These are phyloP conservation scores for Tenthredo amoena DNA, from an alignment of 2,888 invertebrate genomes.

Conservation along the genomic window DNA sequence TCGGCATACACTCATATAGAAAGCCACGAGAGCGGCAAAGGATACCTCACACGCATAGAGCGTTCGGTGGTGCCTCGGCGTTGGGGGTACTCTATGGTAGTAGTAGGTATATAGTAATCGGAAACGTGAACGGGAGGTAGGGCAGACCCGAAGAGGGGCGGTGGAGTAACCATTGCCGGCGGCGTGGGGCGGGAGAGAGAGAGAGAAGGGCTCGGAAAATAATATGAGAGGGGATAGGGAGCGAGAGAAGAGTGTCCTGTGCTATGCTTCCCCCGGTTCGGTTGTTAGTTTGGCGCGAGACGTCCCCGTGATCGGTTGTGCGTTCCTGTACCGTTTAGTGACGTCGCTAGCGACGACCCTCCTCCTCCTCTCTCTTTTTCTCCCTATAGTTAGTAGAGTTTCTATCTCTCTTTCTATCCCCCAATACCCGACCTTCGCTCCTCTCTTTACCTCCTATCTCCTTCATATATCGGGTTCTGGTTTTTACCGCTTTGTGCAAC, in stretches of 20 bases:
- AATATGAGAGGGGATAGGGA: slow-evolving; percentile 50
- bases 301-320: slow-evolving; percentile 58
- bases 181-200: slow-evolving; percentile 14
- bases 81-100: neutral
- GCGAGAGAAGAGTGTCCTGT: slow-evolving; percentile 56
- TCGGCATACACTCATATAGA: neutral
- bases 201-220: slow-evolving; percentile 46
- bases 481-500: slow-evolving; percentile 45
- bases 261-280: slow-evolving; percentile 62
- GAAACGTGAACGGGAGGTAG: slow-evolving; percentile 47
- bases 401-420: slow-evolving; percentile 1
- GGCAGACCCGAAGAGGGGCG: slow-evolving; percentile 20
- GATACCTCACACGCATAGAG: neutral
- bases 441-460: slow-evolving; percentile 6
- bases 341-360: slow-evolving; percentile 9
- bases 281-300: slow-evolving; percentile 66
- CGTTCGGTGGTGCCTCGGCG: neutral
- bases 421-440: slow-evolving; percentile 25
- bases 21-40: neutral
- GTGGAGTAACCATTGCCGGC: slow-evolving; percentile 51
- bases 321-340: neutral
- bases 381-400: neutral
- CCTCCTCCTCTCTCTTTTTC: neutral
- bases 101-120: slow-evolving; percentile 25
- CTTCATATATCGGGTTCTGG: slow-evolving; percentile 10